A percentile compares a stretch with the other conserved stretches of the same genome.
Conservation (phyloP, 2,113 vertebrate species). For the Stegastes partitus region DNA sequence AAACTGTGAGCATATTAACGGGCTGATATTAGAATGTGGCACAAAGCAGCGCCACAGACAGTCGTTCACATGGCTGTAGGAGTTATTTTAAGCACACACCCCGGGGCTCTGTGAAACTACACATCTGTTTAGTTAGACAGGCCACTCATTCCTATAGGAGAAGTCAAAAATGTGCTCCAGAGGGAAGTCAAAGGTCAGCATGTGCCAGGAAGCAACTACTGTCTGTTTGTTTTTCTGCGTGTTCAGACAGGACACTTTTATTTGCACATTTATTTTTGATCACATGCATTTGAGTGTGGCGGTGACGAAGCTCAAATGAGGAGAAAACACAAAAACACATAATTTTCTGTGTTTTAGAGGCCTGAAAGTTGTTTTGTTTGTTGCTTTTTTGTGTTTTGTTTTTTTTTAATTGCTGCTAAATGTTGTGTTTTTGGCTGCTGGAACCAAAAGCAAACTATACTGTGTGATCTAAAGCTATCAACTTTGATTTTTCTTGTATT, state of each 20-base stretch:
- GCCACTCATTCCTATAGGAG: background rate
- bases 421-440: conserved; percentile 5
- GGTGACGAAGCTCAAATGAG: no score
- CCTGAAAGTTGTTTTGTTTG: no score
- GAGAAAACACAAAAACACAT: no score
- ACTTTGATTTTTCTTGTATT: background rate
- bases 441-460: background rate
- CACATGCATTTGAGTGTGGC: no score
- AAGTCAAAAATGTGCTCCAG: background rate
- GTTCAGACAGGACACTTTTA: no score
- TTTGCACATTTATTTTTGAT: no score
- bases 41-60: no score
- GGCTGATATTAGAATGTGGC: no score
- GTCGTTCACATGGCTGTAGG: background rate
- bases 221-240: no score
- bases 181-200: background rate
- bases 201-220: background rate
- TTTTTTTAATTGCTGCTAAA: conserved; percentile 45
- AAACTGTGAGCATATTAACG: no score
- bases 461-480: background rate
- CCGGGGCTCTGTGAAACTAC: background rate
- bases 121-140: background rate
- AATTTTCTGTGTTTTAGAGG: background rate
- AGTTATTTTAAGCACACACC: background rate
- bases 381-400: background rate